A percentile compares a stretch with the other conserved stretches of the same genome.
Conservation (phyloP, 1,140 invertebrate species). For the Bacillus rossius region DNA sequence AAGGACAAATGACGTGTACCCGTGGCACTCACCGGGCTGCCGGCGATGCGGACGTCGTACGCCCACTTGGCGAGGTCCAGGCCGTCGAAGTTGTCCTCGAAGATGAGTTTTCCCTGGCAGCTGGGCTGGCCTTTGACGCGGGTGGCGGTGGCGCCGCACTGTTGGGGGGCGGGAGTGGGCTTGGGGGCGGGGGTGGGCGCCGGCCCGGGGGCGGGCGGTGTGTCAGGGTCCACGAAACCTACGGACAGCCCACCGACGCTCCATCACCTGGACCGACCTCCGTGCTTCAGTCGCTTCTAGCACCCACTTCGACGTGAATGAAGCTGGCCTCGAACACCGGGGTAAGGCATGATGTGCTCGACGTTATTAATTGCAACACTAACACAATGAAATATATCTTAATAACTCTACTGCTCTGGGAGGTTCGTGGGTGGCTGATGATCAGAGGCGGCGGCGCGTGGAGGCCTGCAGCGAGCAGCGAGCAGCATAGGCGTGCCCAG, state of each 20-base stretch:
- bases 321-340: neutral
- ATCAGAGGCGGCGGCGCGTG: too few species aligned
- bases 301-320: neutral
- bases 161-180: neutral
- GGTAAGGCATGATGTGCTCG: too few species aligned
- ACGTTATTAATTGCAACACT: too few species aligned
- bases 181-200: neutral
- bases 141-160: slow-evolving; percentile 3
- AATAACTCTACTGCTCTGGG: too few species aligned
- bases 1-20: too few species aligned
- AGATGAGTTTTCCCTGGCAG: slow-evolving; percentile 35
- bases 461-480: too few species aligned
- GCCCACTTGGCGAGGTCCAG: slow-evolving; percentile 13
- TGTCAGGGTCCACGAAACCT: neutral
- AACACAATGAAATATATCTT: too few species aligned
- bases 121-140: slow-evolving; percentile 22
- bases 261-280: neutral
- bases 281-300: neutral
- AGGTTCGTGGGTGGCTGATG: too few species aligned
- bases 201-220: neutral
- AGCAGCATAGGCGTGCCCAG: too few species aligned
- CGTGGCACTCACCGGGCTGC: slow-evolving; percentile 10
- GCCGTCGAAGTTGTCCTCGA: slow-evolving; percentile 33
- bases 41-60: slow-evolving; percentile 4
- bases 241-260: too few species aligned